Evolutionary conservation across 2,888 invertebrate genomes (phyloP), one percentile per base, ranked within the genome.

Genomic region (Microplitis deprimator): DNA sequence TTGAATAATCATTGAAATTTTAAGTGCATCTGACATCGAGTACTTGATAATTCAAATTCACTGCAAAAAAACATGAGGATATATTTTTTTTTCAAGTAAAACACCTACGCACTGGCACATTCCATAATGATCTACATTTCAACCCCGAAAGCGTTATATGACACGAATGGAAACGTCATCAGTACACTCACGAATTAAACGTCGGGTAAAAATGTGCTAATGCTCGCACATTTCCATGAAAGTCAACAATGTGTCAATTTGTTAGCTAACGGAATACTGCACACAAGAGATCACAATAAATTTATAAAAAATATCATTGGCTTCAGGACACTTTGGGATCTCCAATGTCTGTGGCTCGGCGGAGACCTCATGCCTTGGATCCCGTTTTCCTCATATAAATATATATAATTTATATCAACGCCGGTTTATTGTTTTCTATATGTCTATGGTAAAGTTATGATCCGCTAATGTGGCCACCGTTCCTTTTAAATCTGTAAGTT

Each of bases 91-190:
- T 72, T 76, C 82, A 85, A 85, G 83, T 84, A 83, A 84, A 84
- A 87, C 87, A 87, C 87, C 87, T 87, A 87, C 87, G 86, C 87
- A 87, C 86, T 84, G 83, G 84, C 85, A 86, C 85, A 85, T 85
- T 85, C 84, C 83, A 81, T 81, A 82, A 84, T 81, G 81, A 85
- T 82, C 80, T 82, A 82, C 84, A 86, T 82, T 83, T 82, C 82
- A 80, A 83, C 82, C 83, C 78, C 79, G 80, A 74, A 70, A 81
- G 77, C 82, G 79, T 81, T 79, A 76, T 81, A 82, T 80, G 83
- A 84, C 82, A 81, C 83, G 78, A 78, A 75, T 77, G 79, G 77
- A 77, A 78, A 77, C 75, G 77, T 81, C 81, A 80, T 80, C 78
- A 76, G 71, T 74, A 68, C 60, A 73, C 67, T 67, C 65, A 73